phyloP scores from a whole-genome alignment of 1,140 invertebrate species.

The Lepidostoma basale region DNA sequence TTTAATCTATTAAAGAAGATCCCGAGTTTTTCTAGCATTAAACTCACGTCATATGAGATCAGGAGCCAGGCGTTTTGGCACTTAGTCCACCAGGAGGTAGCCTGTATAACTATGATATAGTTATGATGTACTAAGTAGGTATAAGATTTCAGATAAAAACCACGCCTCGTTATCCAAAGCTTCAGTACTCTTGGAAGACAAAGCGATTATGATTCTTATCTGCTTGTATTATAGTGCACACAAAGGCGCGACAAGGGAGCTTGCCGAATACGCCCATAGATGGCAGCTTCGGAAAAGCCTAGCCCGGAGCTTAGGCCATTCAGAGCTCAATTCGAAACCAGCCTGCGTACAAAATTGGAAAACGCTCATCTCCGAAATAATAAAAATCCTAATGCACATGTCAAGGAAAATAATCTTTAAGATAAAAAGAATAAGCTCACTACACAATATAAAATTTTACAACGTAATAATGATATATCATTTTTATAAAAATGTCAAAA shows the following conservation, averaged over 20 bases:
- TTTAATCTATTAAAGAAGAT: too few relatives aligned
- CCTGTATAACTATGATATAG: too few relatives aligned
- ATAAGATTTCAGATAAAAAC: neutral
- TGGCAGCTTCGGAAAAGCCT: constrained; percentile 1
- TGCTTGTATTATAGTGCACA: neutral
- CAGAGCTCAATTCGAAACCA: neutral
- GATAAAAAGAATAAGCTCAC: too few relatives aligned
- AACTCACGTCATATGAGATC: too few relatives aligned
- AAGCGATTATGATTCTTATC: constrained; percentile 14
- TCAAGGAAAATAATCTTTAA: neutral
- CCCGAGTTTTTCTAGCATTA: too few relatives aligned
- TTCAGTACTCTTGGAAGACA: neutral
- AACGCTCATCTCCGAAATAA: neutral
- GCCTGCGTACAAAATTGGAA: constrained; percentile 18
- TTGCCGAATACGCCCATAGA: constrained; percentile 7
- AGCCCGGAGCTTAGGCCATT: neutral
- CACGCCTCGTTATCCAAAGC: neutral
- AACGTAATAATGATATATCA: too few relatives aligned
- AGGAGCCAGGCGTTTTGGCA: too few relatives aligned
- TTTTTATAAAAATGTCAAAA: too few relatives aligned
- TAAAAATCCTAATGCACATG: neutral
- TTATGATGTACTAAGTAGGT: too few relatives aligned
- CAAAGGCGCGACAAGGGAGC: constrained; percentile 8
- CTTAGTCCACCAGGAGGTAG: too few relatives aligned
- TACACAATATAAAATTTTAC: too few relatives aligned